Evolutionary conservation across 2,113 vertebrate genomes (phyloP).

Genomic region (Anarhynchus alexandrinus): DNA sequence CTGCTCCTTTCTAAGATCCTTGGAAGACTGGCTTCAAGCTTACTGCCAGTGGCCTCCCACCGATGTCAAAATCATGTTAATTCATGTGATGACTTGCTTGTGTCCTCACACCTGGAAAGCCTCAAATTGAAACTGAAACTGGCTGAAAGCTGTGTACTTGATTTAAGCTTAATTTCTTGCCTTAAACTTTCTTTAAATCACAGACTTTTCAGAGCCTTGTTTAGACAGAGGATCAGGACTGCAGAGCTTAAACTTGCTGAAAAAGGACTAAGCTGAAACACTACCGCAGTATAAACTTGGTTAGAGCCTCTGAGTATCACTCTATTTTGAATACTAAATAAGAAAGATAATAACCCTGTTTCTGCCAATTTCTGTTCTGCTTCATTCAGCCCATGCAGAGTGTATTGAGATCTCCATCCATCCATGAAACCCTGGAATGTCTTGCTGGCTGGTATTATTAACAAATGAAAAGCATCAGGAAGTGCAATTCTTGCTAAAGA

Average conservation of each 20-base stretch:
- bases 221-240: not conserved
- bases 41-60: not conserved
- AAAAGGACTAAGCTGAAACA: not conserved
- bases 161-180: not conserved
- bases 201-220: not conserved
- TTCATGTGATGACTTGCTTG: not conserved
- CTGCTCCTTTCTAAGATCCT: not conserved
- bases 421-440: not conserved
- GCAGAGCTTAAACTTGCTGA: not conserved
- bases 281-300: not conserved
- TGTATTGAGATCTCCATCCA: conserved; percentile 7
- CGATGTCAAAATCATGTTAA: not conserved
- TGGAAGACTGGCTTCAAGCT: not conserved
- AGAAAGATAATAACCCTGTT: not conserved
- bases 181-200: not conserved
- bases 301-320: not conserved
- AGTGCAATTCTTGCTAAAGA: not conserved
- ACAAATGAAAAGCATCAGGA: not conserved
- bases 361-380: conserved; percentile 34
- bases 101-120: not conserved
- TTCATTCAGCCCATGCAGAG: conserved; percentile 6
- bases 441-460: not conserved
- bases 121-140: not conserved
- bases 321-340: conserved; percentile 34
- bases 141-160: not conserved